Percentiles rank a stretch among this genome's conserved stretches.
phyloP scores from a whole-genome alignment of 1,140 invertebrate species.

The Drosophila navojoa region DNA sequence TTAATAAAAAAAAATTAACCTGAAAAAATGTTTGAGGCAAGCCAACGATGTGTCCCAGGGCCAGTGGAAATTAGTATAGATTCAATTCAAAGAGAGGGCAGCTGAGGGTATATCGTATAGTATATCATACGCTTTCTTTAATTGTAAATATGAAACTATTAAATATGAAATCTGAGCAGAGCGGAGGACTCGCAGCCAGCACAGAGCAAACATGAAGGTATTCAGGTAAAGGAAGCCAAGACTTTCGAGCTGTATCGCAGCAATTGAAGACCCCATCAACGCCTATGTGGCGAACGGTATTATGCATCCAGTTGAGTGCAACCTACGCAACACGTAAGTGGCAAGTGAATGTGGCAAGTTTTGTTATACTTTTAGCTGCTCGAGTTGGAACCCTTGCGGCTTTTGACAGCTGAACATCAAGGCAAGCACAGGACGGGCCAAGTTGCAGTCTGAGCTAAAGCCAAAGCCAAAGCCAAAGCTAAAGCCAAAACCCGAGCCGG shows the following conservation, averaged over 20 bases:
- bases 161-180: too few relatives aligned
- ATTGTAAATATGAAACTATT: too few relatives aligned
- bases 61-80: not conserved
- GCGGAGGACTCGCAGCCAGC: too few relatives aligned
- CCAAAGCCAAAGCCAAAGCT: slow-evolving; percentile 1
- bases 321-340: not conserved
- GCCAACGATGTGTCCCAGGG: not conserved
- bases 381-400: slow-evolving; percentile 24
- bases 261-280: too few relatives aligned
- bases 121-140: too few relatives aligned
- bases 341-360: slow-evolving; percentile 28
- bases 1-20: slow-evolving; percentile 29
- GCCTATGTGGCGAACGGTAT: too few relatives aligned
- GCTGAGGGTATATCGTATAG: too few relatives aligned
- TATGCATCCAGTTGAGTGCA: not conserved
- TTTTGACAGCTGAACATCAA: slow-evolving; percentile 33
- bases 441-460: not conserved
- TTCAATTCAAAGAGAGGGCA: not conserved
- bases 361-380: slow-evolving; percentile 35
- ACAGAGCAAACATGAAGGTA: too few relatives aligned
- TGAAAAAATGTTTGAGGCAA: not conserved
- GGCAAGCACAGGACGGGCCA: slow-evolving; percentile 30
- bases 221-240: too few relatives aligned
- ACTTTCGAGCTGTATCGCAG: too few relatives aligned
- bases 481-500: not conserved